These are phyloP conservation scores for Oryzias woworae DNA, from an alignment of 2,113 vertebrate genomes.

Conservation along the genomic window DNA sequence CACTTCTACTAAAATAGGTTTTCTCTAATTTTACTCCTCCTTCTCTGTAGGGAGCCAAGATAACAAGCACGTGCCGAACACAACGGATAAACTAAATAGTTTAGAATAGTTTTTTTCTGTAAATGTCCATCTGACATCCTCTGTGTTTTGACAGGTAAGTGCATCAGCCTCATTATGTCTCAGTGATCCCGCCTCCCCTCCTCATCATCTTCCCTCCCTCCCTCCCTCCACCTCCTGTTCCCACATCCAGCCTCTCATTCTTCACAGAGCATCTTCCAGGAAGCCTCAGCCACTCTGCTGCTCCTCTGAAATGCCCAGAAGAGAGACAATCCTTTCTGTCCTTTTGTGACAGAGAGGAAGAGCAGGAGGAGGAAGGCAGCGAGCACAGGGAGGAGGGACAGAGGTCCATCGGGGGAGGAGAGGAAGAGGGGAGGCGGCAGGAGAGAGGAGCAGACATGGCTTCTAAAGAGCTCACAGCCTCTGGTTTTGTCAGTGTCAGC, in stretches of 20 bases:
- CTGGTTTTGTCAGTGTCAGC: conserved; percentile 70
- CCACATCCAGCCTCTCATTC: conserved; percentile 44
- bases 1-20: no score
- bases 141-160: conserved; percentile 39
- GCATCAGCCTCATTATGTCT: conserved; percentile 34
- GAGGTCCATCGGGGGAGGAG: conserved; percentile 9
- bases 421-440: conserved; percentile 40
- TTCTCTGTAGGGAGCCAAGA: no score
- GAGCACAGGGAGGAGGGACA: conserved; percentile 18
- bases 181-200: conserved; percentile 34
- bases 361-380: conserved; percentile 11
- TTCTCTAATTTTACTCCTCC: no score
- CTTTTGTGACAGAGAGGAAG: conserved; percentile 49
- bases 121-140: not conserved
- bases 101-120: not conserved
- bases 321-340: conserved; percentile 55
- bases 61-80: no score
- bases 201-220: conserved; percentile 10
- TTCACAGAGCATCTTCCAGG: conserved; percentile 53
- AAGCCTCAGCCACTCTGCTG: conserved; percentile 73
- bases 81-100: no score
- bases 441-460: conserved; percentile 74
- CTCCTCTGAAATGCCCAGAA: conserved; percentile 81
- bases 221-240: conserved; percentile 30
- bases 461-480: conserved; percentile 73